These are phyloP conservation scores for Lerista edwardsae DNA, from an alignment of 2,797 vertebrate genomes.

Conservation along the genomic window DNA sequence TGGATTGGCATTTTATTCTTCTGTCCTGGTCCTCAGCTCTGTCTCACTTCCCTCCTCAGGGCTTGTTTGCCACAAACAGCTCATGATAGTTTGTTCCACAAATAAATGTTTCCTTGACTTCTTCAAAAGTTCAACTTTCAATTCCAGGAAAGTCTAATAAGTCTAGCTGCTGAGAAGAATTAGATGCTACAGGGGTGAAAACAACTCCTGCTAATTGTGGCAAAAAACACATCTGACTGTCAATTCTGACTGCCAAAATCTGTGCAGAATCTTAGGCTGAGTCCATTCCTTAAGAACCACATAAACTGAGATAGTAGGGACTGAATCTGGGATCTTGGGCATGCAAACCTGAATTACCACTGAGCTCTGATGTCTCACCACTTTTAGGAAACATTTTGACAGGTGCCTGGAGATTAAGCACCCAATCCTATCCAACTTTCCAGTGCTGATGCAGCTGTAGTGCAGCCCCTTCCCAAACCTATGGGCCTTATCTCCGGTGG, in stretches of 20 bases:
- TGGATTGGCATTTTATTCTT: neutral
- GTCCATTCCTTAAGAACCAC: neutral
- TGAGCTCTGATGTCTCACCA: neutral
- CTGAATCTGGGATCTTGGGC: neutral
- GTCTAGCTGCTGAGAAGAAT: neutral
- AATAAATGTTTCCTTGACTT: neutral
- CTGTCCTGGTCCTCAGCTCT: neutral
- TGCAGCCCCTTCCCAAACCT: no score
- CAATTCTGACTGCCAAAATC: neutral
- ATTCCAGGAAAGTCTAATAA: neutral
- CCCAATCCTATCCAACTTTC: no score
- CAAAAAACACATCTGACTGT: no score
- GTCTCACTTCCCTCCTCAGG: neutral
- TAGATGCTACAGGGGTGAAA: neutral
- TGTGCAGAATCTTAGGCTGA: neutral
- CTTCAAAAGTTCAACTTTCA: neutral
- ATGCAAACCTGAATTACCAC: neutral
- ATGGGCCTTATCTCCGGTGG: no score
- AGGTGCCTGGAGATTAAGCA: neutral
- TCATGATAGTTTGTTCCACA: neutral
- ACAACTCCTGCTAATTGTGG: no score
- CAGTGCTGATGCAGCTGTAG: no score
- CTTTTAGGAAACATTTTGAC: neutral
- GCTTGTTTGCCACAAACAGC: neutral
- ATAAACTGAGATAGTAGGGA: neutral